These are phyloP conservation scores for Lampris megalopsis DNA, from an alignment of 2,113 vertebrate species.

Conservation along the genomic window DNA sequence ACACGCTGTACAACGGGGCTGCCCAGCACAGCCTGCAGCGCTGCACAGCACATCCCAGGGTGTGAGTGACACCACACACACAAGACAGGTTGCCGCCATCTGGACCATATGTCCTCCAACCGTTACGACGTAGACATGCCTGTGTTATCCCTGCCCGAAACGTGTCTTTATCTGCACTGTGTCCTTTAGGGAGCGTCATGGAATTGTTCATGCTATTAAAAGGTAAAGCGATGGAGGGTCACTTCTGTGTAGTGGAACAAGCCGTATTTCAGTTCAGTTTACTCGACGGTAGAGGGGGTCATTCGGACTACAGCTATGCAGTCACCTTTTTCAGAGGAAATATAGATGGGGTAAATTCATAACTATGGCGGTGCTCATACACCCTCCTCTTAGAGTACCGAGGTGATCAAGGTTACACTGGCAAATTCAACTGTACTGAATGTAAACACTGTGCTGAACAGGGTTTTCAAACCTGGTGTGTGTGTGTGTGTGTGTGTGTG, in stretches of 20 bases:
- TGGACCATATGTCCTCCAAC: conserved; percentile 51
- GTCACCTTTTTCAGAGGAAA: too few relatives aligned
- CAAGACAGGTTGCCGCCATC: conserved; percentile 61
- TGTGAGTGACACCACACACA: conserved; percentile 48
- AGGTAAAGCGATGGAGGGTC: conserved; percentile 20
- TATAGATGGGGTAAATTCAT: too few relatives aligned
- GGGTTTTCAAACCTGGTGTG: too few relatives aligned
- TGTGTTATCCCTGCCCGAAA: conserved; percentile 44
- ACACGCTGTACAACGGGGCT: conserved; percentile 35
- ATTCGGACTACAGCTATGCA: too few relatives aligned
- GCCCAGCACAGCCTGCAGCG: conserved; percentile 41
- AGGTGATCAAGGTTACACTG: too few relatives aligned
- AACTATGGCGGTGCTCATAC: too few relatives aligned
- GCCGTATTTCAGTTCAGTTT: not conserved
- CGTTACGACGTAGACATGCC: conserved; percentile 34
- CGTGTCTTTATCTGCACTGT: conserved; percentile 35
- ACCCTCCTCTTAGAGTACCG: too few relatives aligned
- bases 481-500: too few relatives aligned
- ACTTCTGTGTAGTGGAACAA: conserved; percentile 12
- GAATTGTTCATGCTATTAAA: conserved; percentile 41
- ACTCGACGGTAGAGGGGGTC: too few relatives aligned
- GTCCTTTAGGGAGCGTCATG: conserved; percentile 61
- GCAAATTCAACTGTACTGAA: too few relatives aligned
- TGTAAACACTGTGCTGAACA: too few relatives aligned
- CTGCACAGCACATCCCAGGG: conserved; percentile 43